Conservation (phyloP, 2,113 vertebrate genomes). For the Hydropotes inermis region DNA sequence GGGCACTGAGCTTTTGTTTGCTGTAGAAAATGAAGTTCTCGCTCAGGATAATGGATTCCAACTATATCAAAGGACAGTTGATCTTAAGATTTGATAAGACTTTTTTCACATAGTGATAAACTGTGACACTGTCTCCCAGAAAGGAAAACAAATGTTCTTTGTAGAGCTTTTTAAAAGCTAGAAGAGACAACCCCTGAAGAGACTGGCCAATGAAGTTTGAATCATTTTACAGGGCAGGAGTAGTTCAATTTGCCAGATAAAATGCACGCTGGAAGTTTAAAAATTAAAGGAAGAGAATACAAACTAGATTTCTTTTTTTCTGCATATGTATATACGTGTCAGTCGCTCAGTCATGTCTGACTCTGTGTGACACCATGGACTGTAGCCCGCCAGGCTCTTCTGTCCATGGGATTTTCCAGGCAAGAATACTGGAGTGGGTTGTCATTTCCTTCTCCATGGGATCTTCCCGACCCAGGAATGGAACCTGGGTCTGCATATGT, state of each 20-base stretch:
- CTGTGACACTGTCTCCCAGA: neutral
- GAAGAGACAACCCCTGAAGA: neutral
- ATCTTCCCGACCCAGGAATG: neutral
- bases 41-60: neutral
- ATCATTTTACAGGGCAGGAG: neutral
- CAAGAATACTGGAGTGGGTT: neutral
- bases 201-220: neutral
- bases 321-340: neutral
- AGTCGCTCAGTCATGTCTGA: rapidly evolving
- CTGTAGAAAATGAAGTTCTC: constrained; percentile 16
- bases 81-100: neutral
- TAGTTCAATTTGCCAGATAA: neutral
- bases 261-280: neutral
- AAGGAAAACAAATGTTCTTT: constrained; percentile 4
- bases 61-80: neutral
- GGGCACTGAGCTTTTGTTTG: constrained; percentile 1
- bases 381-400: neutral
- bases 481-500: neutral
- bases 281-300: neutral
- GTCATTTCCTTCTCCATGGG: neutral
- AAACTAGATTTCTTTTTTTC: neutral
- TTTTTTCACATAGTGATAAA: constrained; percentile 26
- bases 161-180: neutral
- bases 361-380: neutral
- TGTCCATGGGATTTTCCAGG: neutral